Percentiles rank a stretch among this genome's conserved stretches.
Evolutionary conservation across 2,113 vertebrate species (phyloP).

Genomic region (Lathamus discolor): DNA sequence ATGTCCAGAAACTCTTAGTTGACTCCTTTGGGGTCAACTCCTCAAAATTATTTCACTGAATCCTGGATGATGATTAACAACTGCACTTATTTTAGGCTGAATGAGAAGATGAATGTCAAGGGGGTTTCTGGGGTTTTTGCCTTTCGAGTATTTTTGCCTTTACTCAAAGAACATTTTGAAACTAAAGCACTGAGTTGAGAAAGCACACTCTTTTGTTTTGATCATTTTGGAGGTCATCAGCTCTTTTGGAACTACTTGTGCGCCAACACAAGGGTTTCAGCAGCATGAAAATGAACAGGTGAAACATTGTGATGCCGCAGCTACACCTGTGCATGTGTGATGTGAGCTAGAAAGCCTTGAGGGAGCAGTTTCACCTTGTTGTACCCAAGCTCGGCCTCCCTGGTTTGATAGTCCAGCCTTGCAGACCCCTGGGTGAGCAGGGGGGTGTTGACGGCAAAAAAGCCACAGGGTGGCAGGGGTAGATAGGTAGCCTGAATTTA

Average conservation of each 20-base stretch:
- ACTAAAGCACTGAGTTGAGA: background rate
- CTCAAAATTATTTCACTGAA: background rate
- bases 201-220: background rate
- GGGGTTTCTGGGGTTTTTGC: background rate
- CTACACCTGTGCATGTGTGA: background rate
- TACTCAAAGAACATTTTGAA: background rate
- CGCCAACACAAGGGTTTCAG: background rate
- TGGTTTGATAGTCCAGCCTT: background rate
- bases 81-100: background rate
- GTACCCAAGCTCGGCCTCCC: background rate
- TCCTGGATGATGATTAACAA: background rate
- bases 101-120: background rate
- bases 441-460: background rate
- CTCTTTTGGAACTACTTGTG: background rate
- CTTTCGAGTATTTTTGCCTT: background rate
- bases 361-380: background rate
- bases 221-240: background rate
- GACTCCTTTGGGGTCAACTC: background rate
- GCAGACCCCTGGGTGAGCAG: background rate
- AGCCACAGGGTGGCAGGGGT: background rate
- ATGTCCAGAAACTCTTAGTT: background rate
- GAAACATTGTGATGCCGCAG: background rate
- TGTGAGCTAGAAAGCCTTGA: background rate
- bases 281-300: rapidly evolving
- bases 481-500: background rate